Conservation (phyloP, 2,888 invertebrate genomes). For the Tachina lurida region DNA sequence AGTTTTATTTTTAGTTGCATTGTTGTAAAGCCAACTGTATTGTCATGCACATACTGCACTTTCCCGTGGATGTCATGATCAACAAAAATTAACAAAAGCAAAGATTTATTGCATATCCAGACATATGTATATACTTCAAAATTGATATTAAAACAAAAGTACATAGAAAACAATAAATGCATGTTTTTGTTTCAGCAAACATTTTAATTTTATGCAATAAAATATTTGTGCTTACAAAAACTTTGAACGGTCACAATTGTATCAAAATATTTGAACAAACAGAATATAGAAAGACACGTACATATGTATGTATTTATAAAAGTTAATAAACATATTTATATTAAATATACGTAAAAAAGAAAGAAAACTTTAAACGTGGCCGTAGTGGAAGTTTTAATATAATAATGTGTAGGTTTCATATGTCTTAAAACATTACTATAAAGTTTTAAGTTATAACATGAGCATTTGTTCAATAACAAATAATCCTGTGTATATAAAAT, state of each 20-base stretch:
- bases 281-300: conserved; percentile 12
- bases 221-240: conserved; percentile 12
- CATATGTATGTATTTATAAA: conserved; percentile 2
- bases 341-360: conserved; percentile 10
- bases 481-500: conserved; percentile 34
- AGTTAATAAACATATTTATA: conserved; percentile 2
- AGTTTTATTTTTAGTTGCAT: no score
- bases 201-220: conserved; percentile 2
- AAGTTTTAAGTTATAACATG: conserved; percentile 3
- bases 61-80: not conserved
- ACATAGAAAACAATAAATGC: not conserved
- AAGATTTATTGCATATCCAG: conserved; percentile 12
- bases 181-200: conserved; percentile 2
- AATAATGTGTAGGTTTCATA: conserved; percentile 10
- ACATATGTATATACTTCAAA: not conserved
- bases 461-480: conserved; percentile 16
- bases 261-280: conserved; percentile 21
- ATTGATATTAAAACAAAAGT: not conserved
- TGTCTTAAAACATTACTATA: conserved; percentile 1
- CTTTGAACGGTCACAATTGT: conserved; percentile 13
- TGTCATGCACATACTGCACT: no score
- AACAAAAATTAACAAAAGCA: conserved; percentile 3
- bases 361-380: conserved; percentile 12
- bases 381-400: conserved; percentile 9
- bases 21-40: no score